Evolutionary conservation across 2,797 vertebrate genomes (phyloP).

Genomic region (Macropodus opercularis): DNA sequence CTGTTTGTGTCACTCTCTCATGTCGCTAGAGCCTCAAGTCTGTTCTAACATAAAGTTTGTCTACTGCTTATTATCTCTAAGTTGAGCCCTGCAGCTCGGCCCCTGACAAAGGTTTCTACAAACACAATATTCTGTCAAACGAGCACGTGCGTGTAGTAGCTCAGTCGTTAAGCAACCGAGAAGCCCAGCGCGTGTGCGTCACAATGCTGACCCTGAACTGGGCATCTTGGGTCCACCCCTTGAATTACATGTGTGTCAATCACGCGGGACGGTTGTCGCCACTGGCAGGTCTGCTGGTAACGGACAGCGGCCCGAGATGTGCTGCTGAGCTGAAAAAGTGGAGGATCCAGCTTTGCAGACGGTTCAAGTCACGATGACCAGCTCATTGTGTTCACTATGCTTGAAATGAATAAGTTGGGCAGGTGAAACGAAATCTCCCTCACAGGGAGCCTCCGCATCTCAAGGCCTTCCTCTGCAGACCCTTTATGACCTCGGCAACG

Average conservation of each 20-base stretch:
- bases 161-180: neutral
- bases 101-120: neutral
- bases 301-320: neutral
- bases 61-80: slow-evolving; percentile 1
- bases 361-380: no score
- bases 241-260: neutral
- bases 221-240: neutral
- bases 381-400: no score
- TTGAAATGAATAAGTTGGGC: no score
- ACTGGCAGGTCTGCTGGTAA: neutral
- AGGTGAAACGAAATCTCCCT: no score
- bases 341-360: no score
- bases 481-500: no score
- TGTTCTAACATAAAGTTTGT: neutral
- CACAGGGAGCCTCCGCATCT: no score
- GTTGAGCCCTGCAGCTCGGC: slow-evolving; percentile 3
- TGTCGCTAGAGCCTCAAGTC: neutral
- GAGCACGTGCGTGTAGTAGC: neutral
- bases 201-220: neutral
- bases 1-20: neutral
- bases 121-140: neutral
- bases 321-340: no score
- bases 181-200: neutral
- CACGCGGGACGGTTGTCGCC: neutral
- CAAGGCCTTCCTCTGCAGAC: neutral